Evolutionary conservation across 2,113 vertebrate species (phyloP).

Genomic region (Pteropus alecto): DNA sequence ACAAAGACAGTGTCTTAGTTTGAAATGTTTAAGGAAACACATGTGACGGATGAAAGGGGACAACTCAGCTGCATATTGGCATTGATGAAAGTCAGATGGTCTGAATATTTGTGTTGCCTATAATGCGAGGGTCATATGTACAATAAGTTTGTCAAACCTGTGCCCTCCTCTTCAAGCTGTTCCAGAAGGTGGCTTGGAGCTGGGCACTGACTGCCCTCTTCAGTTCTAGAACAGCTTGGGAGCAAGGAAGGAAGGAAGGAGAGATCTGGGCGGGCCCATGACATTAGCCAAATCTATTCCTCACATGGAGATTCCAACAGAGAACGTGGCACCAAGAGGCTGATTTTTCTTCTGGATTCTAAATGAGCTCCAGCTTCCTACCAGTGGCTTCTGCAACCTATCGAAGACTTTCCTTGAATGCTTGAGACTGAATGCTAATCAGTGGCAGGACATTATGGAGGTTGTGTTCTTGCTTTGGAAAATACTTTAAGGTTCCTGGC

Average conservation of each 20-base stretch:
- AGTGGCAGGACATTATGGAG: neutral
- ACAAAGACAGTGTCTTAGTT: neutral
- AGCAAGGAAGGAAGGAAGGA: neutral
- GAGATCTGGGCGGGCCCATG: neutral
- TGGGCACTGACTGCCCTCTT: neutral
- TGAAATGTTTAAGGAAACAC: neutral
- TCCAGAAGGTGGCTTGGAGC: neutral
- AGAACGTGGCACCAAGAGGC: neutral
- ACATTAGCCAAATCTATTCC: neutral
- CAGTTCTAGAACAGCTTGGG: neutral
- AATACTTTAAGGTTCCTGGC: neutral
- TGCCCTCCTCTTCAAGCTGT: rapidly evolving
- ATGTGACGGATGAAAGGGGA: neutral
- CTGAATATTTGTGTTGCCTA: neutral
- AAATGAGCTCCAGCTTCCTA: neutral
- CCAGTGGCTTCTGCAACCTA: no score
- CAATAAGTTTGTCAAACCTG: neutral
- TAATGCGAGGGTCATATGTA: neutral
- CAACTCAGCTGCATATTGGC: rapidly evolving
- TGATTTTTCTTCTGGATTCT: neutral
- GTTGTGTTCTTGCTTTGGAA: neutral
- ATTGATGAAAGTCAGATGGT: neutral
- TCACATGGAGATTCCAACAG: rapidly evolving
- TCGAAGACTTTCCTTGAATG: neutral
- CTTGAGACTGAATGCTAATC: neutral